Base-by-base conservation (phyloP, 2,797 vertebrate genomes). In the Crocidura indochinensis region DNA sequence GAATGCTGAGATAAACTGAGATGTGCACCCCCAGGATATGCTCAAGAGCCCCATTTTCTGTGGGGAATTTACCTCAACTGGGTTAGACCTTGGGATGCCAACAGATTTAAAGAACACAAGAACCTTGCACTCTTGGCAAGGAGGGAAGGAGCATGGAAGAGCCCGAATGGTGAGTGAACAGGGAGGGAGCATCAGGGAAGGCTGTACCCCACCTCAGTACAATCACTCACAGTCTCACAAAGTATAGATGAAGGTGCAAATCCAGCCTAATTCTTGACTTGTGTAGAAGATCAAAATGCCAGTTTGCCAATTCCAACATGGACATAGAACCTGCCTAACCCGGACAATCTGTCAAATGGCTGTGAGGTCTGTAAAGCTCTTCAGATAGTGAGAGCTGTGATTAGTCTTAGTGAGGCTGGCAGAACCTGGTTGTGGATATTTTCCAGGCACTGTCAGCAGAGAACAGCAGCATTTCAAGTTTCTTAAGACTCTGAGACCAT, bases 401-500 rank as follows among this genome's bases (percentile, higher is more conserved):
- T 44, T n/a, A 29, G 74, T 79, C 69, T 87, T 60, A 44, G 27
- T n/a, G 72, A 91, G 38, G 47, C 26, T 53, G 74, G 29, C 7
- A 71, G 56, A 62, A 22, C 29, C 24, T 17, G 67, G 73, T 44
- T 29, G 60, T 62, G 60, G 60, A 20, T 19, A 17, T 17, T 62
- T 20, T 17, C 22, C 60, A 19, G 10, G 60, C 22, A 24, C 22
- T 12, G 60, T 0, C 11, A 14, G 11, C 71, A 24, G 68, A 88
- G 22, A 78, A 47, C 53, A 26, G 46, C 0, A 38, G n/a, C 15
- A 84, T 64, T 68, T 56, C 29, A 46, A 3, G 85, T 80, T 93
- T 65, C 84, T 68, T 56, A 91, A 26, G 77, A 68, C 46, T 47
- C 31, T 87, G 38, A 64, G 15, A 60, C 53, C 60, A 62, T 20